Evolutionary conservation across 2,113 vertebrate species (phyloP).

Genomic region (Paratilapia polleni): DNA sequence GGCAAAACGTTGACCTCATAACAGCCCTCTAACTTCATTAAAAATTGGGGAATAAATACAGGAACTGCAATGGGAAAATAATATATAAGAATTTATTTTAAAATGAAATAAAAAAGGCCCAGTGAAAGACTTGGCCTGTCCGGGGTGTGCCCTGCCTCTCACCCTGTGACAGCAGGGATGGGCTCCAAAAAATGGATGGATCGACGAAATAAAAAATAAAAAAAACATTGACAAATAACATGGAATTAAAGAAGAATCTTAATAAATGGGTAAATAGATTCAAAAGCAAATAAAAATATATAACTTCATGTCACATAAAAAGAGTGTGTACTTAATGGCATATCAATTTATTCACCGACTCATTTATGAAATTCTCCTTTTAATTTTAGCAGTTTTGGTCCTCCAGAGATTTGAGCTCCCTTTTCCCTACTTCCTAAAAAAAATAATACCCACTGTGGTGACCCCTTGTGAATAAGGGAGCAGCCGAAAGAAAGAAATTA

Average conservation of each 20-base stretch:
- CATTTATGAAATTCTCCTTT: background rate
- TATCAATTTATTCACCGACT: background rate
- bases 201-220: background rate
- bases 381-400: background rate
- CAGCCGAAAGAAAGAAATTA: too few relatives aligned
- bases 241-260: background rate
- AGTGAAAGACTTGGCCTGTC: too few relatives aligned
- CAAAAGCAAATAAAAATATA: background rate
- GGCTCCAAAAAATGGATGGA: too few relatives aligned
- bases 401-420: background rate
- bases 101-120: background rate
- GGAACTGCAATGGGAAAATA: too few relatives aligned
- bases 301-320: background rate
- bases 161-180: too few relatives aligned
- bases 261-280: background rate
- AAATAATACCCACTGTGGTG: too few relatives aligned
- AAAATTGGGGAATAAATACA: too few relatives aligned
- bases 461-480: too few relatives aligned
- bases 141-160: too few relatives aligned
- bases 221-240: constrained; percentile 4
- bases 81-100: background rate
- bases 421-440: background rate
- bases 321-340: background rate
- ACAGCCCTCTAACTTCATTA: too few relatives aligned
- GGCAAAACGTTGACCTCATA: background rate